Conservation (phyloP, 2,888 invertebrate genomes). For the Ophioninae sp. region DNA sequence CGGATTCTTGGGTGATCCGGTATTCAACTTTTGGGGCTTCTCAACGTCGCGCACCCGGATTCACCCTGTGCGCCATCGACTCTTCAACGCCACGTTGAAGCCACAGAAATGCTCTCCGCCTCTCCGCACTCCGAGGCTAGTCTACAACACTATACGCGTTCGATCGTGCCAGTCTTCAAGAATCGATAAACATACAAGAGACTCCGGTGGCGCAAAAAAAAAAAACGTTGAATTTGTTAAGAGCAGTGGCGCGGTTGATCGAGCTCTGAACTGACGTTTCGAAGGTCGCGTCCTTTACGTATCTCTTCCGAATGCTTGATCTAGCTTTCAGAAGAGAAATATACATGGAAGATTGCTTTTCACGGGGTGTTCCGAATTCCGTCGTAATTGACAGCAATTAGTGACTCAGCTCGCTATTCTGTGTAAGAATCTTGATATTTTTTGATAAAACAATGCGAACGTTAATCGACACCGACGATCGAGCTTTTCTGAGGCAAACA, state of each 20-base stretch:
- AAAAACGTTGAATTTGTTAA: not conserved
- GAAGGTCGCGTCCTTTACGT: not conserved
- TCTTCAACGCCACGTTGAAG: slow-evolving; percentile 48
- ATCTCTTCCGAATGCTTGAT: not conserved
- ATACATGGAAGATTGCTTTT: not conserved
- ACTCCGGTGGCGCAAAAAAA: not conserved
- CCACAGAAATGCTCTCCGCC: slow-evolving; percentile 45
- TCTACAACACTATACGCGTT: slow-evolving; percentile 5
- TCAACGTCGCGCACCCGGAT: slow-evolving; percentile 16
- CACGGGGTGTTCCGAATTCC: no score
- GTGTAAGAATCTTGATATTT: not conserved
- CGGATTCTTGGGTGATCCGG: slow-evolving; percentile 38
- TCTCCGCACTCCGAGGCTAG: slow-evolving; percentile 1
- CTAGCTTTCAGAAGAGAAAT: not conserved
- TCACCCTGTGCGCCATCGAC: slow-evolving; percentile 31
- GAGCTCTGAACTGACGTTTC: not conserved
- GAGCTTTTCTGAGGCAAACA: not conserved
- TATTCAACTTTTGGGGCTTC: slow-evolving; percentile 53
- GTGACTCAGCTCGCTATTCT: no score
- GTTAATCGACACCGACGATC: no score
- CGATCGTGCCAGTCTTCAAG: slow-evolving; percentile 35
- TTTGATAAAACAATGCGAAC: not conserved
- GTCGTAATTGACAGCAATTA: no score
- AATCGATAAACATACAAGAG: slow-evolving; percentile 27
- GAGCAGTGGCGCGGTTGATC: not conserved